A percentile compares a stretch with the other conserved stretches of the same genome.
These are phyloP conservation scores for Tillus elongatus DNA, from an alignment of 2,888 invertebrate species.

Conservation along the genomic window DNA sequence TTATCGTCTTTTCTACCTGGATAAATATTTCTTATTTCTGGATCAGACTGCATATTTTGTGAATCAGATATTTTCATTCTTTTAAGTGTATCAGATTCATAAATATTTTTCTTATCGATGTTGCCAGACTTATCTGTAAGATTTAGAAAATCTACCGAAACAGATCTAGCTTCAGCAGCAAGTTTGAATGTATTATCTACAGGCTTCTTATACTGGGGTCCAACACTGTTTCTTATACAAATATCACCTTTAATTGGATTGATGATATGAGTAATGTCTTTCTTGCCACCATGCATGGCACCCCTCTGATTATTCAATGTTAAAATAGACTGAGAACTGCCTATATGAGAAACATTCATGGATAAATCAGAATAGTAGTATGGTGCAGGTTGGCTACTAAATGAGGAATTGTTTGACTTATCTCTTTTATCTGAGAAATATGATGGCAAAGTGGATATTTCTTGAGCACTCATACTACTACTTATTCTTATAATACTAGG, in stretches of 20 bases:
- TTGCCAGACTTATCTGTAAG: slow-evolving; percentile 55
- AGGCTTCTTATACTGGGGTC: slow-evolving; percentile 22
- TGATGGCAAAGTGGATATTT: slow-evolving; percentile 22
- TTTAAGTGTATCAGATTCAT: slow-evolving; percentile 57
- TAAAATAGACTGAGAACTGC: slow-evolving; percentile 30
- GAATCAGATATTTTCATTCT: slow-evolving; percentile 50
- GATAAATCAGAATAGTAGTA: slow-evolving; percentile 79
- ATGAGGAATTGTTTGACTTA: slow-evolving; percentile 39
- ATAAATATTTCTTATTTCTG: slow-evolving; percentile 45
- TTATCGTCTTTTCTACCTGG: slow-evolving; percentile 30
- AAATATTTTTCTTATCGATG: slow-evolving; percentile 63
- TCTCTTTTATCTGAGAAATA: slow-evolving; percentile 24
- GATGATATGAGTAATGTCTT: slow-evolving; percentile 63
- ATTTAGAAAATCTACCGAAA: slow-evolving; percentile 57
- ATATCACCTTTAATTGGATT: slow-evolving; percentile 53
- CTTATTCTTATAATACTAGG: slow-evolving; percentile 26
- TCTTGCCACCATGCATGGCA: slow-evolving; percentile 51
- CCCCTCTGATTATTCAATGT: slow-evolving; percentile 65
- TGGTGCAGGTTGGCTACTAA: slow-evolving; percentile 55
- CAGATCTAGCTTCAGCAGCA: slow-evolving; percentile 51
- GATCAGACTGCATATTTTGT: slow-evolving; percentile 42
- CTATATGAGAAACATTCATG: slow-evolving; percentile 30
- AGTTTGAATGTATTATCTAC: slow-evolving; percentile 43
- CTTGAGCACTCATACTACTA: slow-evolving; percentile 26
- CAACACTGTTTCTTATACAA: slow-evolving; percentile 20